Evolutionary conservation across 2,888 invertebrate species (phyloP), one percentile per base, ranked within the genome.

Genomic region (Zygaena filipendulae): DNA sequence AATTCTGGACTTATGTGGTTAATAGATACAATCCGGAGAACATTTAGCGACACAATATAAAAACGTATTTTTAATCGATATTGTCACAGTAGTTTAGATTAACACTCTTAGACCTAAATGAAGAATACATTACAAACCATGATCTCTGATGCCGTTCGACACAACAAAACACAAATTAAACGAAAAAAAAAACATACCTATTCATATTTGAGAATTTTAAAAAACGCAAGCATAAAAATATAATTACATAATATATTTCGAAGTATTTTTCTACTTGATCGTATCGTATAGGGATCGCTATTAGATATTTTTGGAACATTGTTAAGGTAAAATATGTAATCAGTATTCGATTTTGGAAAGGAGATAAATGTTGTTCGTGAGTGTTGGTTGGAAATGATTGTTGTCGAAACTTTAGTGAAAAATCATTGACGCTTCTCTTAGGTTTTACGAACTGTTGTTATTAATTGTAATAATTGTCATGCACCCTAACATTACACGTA

Each of bases 271-370:
- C 74, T 79, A 79, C 72, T 70, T 59, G 70, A 66, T 74, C 69
- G 68, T 74, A 66, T 74, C 69, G 68, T 74, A 67, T 71, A 75
- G 75, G 71, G 50, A 67, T 54, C 7, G 72, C 69, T 70, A 66
- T 66, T 74, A 74, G 74, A 75, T 79, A 79, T 77, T 79, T 79
- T 77, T 79, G 79, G 77, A 79, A 75, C 75, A 77, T 71, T 79
- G 74, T 79, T 75, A 71, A 64, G 71, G 66, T 67, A 58, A 57
- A 62, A 56, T 42, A n/a, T 64, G 60, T 61, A 63, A 70, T 68
- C 75, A 75, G 75, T 79, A 74, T 75, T 75, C 52, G 62, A 49
- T 57, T 56, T n/a, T 48, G 47, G 50, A 47, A 51, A 44, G 49
- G 49, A 47, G 49, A 43, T 61, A 56, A 59, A 59, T 57, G 66